A percentile compares a stretch with the other conserved stretches of the same genome.
Conservation (phyloP, 2,888 invertebrate genomes). For the Chymomyza fuscimana region DNA sequence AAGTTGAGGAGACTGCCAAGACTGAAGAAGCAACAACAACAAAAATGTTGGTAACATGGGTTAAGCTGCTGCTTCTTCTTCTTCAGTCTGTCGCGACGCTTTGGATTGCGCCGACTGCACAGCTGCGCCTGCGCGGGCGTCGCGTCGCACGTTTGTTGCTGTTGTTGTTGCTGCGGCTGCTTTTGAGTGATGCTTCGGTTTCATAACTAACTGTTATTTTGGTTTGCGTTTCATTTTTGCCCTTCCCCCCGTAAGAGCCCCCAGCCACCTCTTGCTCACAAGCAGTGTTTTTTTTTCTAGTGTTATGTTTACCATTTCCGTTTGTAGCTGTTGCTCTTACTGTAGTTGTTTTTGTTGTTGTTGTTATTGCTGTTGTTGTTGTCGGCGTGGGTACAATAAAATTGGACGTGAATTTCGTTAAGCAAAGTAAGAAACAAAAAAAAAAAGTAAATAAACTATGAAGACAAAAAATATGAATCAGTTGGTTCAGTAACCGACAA, state of each 20-base stretch:
- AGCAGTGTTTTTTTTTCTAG: slow-evolving; percentile 36
- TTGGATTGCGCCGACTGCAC: neutral
- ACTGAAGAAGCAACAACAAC: slow-evolving; percentile 18
- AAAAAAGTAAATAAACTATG: slow-evolving; percentile 27
- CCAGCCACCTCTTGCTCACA: neutral
- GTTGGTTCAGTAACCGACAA: neutral
- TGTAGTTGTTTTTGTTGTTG: slow-evolving; percentile 31
- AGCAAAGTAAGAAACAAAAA: slow-evolving; percentile 48
- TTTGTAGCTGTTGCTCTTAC: slow-evolving; percentile 60
- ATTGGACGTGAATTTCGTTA: slow-evolving; percentile 53
- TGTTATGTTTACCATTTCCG: slow-evolving; percentile 72
- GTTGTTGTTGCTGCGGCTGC: slow-evolving; percentile 37
- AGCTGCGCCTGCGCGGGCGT: slow-evolving; percentile 60
- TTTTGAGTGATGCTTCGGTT: slow-evolving; percentile 72
- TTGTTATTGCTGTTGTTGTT: slow-evolving; percentile 40
- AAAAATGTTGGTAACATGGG: neutral
- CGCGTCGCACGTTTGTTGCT: slow-evolving; percentile 22
- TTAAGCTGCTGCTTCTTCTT: neutral
- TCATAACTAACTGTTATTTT: slow-evolving; percentile 68
- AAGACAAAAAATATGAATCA: slow-evolving; percentile 8
- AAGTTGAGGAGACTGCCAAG: slow-evolving; percentile 20
- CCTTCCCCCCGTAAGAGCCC: neutral
- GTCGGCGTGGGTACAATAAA: slow-evolving; percentile 71
- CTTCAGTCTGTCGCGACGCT: neutral
- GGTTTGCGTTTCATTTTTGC: slow-evolving; percentile 42